Evolutionary conservation across 2,113 vertebrate genomes (phyloP).

Genomic region (Acrocephalus kingi): DNA sequence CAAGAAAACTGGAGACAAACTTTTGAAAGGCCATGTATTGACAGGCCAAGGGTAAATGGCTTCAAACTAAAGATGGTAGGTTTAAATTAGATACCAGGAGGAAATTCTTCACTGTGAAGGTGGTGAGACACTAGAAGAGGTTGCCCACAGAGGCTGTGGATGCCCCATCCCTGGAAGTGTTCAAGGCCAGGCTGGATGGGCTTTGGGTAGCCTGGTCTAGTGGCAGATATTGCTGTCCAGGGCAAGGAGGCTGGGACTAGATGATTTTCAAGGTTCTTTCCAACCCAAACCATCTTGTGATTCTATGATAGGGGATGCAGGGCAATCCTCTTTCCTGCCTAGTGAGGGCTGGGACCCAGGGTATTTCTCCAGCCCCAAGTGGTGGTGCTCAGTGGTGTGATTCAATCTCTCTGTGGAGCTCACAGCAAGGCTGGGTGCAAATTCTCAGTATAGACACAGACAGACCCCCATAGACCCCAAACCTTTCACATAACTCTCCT

Average conservation of each 20-base stretch:
- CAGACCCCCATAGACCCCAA: background rate
- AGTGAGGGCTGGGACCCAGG: background rate
- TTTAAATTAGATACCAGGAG: background rate
- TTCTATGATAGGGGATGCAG: background rate
- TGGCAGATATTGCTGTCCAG: background rate
- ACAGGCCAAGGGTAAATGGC: no score
- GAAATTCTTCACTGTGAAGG: background rate
- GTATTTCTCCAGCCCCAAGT: background rate
- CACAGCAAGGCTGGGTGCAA: rapidly evolving
- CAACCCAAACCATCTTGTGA: background rate
- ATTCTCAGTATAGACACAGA: background rate
- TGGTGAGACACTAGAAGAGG: background rate
- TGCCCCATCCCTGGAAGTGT: background rate
- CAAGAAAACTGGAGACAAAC: background rate
- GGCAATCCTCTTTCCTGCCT: background rate
- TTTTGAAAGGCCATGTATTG: background rate
- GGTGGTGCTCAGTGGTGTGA: rapidly evolving
- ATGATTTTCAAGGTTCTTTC: background rate
- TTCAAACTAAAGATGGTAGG: background rate
- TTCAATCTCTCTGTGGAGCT: background rate
- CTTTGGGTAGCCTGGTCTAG: background rate
- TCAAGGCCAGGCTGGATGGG: background rate
- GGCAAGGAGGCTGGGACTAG: background rate
- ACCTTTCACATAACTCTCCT: background rate
- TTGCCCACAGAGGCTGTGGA: background rate